phyloP scores from a whole-genome alignment of 2,113 vertebrate species.

The Mustelus asterias region DNA sequence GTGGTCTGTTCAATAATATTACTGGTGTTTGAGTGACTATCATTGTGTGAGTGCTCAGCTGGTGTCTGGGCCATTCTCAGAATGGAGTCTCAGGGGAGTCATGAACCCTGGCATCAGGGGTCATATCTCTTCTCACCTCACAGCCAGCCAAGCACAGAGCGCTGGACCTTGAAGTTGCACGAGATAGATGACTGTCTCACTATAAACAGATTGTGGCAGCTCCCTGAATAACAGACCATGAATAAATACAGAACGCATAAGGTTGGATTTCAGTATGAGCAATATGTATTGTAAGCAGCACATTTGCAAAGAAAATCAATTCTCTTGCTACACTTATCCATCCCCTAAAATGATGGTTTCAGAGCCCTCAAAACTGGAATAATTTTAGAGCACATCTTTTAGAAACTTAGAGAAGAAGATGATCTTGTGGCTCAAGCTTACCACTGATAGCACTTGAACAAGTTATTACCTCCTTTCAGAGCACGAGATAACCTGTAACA shows the following conservation, averaged over 20 bases:
- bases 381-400: not conserved
- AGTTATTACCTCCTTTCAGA: not conserved
- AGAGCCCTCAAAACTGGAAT: not conserved
- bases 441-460: not conserved
- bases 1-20: too few species aligned
- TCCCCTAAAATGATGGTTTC: not conserved
- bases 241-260: not conserved
- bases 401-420: not conserved
- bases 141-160: not conserved
- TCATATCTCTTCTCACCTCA: too few species aligned
- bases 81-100: too few species aligned
- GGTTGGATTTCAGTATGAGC: not conserved
- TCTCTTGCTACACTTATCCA: not conserved
- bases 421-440: not conserved
- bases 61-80: too few species aligned
- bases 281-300: not conserved
- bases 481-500: not conserved
- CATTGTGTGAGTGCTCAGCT: too few species aligned
- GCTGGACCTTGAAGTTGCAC: not conserved
- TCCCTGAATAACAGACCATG: not conserved
- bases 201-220: too few species aligned
- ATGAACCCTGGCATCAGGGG: too few species aligned
- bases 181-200: too few species aligned
- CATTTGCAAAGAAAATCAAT: slow-evolving; percentile 1
- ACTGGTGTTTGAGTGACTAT: too few species aligned